These are phyloP conservation scores for Coregonus suidteri DNA, from an alignment of 2,797 vertebrate species.

Conservation along the genomic window DNA sequence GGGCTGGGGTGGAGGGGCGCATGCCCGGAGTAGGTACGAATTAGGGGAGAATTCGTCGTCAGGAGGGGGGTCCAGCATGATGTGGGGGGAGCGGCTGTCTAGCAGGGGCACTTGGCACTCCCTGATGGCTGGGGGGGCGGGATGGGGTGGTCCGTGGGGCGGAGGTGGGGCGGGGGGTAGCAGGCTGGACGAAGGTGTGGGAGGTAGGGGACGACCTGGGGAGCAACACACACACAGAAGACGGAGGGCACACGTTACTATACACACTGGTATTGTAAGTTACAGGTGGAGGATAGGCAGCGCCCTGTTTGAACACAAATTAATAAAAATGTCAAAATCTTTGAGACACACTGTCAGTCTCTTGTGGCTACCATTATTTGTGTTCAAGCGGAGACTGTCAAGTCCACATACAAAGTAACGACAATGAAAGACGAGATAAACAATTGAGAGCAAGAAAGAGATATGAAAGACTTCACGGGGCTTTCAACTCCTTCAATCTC, in stretches of 20 bases:
- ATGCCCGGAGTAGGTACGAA: constrained; percentile 85
- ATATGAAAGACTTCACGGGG: not conserved
- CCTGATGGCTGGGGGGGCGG: constrained; percentile 79
- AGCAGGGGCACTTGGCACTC: constrained; percentile 90
- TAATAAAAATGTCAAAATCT: not conserved
- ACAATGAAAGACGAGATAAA: not conserved
- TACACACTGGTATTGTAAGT: constrained; percentile 8
- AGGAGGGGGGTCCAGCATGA: constrained; percentile 88
- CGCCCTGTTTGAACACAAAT: not conserved
- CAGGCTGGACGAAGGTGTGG: constrained; percentile 88
- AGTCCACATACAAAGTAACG: not conserved
- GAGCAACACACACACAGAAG: constrained; percentile 48
- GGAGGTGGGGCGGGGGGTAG: constrained; percentile 90
- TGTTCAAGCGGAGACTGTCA: not conserved
- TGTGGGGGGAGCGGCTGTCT: constrained; percentile 87
- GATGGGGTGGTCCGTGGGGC: constrained; percentile 86
- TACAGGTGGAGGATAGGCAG: not conserved
- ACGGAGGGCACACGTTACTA: not conserved
- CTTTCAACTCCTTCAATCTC: constrained; percentile 20
- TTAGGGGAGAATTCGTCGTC: constrained; percentile 89
- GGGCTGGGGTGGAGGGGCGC: constrained; percentile 80
- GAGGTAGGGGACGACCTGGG: constrained; percentile 89
- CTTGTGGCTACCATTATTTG: not conserved
- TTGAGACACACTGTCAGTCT: not conserved
- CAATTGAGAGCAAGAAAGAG: not conserved